Evolutionary conservation across 2,113 vertebrate species (phyloP), one percentile per base, ranked within the genome.

Genomic region (Thamnaconus septentrionalis): DNA sequence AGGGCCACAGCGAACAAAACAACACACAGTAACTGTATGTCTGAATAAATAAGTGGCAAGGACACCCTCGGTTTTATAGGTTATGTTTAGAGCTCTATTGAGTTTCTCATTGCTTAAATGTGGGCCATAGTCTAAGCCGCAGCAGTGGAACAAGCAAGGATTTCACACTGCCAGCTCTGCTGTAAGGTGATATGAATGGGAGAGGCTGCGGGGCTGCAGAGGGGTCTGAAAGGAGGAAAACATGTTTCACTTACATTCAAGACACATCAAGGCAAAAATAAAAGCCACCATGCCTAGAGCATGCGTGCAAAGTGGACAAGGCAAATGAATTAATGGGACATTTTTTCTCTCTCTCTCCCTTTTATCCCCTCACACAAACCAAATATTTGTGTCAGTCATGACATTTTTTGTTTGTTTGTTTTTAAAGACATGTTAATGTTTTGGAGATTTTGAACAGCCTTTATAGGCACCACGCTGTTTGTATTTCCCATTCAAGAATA

Each of bases 141-240:
- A 51, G 62, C 56, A 59, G 60, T 72, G 59, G 66, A 73, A 75
- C 72, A 79, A 74, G 66, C 65, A 7, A 41, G 73, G 55, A 81
- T 79, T 82, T 81, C 78, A 79, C 68, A 75, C 11, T 75, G 9
- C 61, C 54, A 76, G 56, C 72, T 48, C 69, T 74, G 67, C 70
- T 71, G 56, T 61, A 59, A 62, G 56, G 53, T 75, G 66, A 78
- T 73, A 78, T 45, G 63, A 80, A 75, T 65, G 51, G 47, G 59
- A 48, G 66, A 59, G 44, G 8, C 50, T 53, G 18, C n/a, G 9
- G 53, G 54, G 67, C 59, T 66, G 54, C 52, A 72, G 64, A 63
- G 43, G 54, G 40, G 61, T 56, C 54, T 75, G 46, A 54, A 52
- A 31, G 45, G 59, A 53, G 18, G 64, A 31, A 42, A 48, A 45